Conservation (phyloP, 2,888 invertebrate species). For the Latheticus oryzae region DNA sequence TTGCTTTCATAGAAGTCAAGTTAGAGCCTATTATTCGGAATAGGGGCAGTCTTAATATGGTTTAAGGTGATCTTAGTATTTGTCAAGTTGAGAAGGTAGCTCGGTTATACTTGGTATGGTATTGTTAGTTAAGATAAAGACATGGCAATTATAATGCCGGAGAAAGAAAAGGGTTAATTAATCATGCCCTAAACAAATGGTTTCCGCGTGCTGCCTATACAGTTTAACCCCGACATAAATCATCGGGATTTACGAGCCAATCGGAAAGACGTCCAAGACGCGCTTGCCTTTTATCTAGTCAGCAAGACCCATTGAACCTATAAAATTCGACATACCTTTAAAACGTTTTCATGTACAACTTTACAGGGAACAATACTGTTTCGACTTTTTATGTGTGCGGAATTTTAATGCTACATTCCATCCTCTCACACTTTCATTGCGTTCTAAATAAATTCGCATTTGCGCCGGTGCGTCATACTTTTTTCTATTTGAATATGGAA, state of each 20-base stretch:
- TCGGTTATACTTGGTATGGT: conserved; percentile 27
- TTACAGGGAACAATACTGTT: conserved; percentile 42
- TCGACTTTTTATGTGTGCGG: conserved; percentile 37
- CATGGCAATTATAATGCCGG: conserved; percentile 39
- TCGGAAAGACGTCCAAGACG: conserved; percentile 43
- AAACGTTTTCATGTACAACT: conserved; percentile 39
- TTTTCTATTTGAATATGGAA: conserved; percentile 18
- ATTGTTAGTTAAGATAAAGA: conserved; percentile 40
- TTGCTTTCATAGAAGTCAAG: conserved; percentile 22
- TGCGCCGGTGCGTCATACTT: too few relatives aligned
- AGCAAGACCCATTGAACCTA: conserved; percentile 39
- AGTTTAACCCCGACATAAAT: conserved; percentile 43
- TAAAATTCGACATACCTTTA: conserved; percentile 40
- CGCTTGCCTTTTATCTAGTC: conserved; percentile 44
- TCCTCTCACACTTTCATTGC: conserved; percentile 35
- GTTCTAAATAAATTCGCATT: conserved; percentile 21
- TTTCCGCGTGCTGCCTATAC: conserved; percentile 40
- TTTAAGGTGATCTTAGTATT: conserved; percentile 34
- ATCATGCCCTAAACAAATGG: conserved; percentile 44
- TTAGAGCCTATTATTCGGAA: conserved; percentile 28
- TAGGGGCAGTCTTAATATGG: conserved; percentile 32
- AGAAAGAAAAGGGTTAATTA: conserved; percentile 41
- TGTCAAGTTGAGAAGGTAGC: conserved; percentile 23
- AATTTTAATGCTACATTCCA: conserved; percentile 37
- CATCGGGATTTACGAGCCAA: conserved; percentile 45